Evolutionary conservation across 2,888 invertebrate species (phyloP).

Genomic region (Cecidostiba fungosa): DNA sequence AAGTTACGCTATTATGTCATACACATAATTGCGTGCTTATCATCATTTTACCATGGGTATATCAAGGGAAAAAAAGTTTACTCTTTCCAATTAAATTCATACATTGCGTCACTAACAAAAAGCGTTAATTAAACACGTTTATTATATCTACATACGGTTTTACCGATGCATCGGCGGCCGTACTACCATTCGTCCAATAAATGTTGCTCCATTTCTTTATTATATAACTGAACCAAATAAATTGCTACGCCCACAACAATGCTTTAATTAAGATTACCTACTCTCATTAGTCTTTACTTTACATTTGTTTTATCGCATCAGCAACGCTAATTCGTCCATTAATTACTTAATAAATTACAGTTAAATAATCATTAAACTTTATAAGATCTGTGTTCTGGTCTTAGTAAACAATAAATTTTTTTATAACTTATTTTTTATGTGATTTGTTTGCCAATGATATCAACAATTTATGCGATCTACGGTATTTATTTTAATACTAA

Average conservation of each 20-base stretch:
- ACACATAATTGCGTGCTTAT: constrained; percentile 19
- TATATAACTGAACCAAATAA: constrained; percentile 2
- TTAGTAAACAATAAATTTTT: background rate
- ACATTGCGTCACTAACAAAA: constrained; percentile 36
- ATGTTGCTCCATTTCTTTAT: constrained; percentile 15
- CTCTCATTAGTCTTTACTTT: constrained; percentile 69
- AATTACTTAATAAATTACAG: constrained; percentile 57
- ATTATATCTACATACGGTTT: background rate
- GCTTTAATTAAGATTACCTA: constrained; percentile 67
- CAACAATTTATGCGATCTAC: background rate
- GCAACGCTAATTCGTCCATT: constrained; percentile 78
- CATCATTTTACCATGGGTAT: constrained; percentile 40
- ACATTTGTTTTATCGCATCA: constrained; percentile 77
- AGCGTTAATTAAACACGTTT: background rate
- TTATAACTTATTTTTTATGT: background rate
- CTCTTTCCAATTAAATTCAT: constrained; percentile 16
- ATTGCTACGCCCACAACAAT: constrained; percentile 67
- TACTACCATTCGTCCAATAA: constrained; percentile 1
- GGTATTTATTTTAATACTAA: constrained; percentile 24
- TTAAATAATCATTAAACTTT: constrained; percentile 55
- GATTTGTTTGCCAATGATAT: constrained; percentile 45
- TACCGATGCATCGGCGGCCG: constrained; percentile 12
- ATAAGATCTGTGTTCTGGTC: constrained; percentile 46
- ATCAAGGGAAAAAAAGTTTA: background rate
- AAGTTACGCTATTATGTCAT: constrained; percentile 18